Evolutionary conservation across 2,797 vertebrate genomes (phyloP).

Genomic region (Ceyx erithaca): DNA sequence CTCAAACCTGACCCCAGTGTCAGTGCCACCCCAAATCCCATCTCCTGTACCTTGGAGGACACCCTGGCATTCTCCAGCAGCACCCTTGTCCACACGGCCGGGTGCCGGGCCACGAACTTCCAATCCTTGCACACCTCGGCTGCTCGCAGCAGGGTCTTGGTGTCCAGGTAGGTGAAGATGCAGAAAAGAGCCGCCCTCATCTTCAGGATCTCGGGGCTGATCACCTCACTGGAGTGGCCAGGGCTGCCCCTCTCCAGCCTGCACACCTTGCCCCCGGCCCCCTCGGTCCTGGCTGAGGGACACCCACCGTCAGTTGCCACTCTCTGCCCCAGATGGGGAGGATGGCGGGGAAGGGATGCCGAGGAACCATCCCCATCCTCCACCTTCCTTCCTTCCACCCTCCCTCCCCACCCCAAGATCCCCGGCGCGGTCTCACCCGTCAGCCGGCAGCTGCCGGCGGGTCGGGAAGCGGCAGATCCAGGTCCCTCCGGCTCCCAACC

Average conservation of each 20-base stretch:
- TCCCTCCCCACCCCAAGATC: not conserved
- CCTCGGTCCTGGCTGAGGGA: conserved; percentile 67
- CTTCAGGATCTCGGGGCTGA: conserved; percentile 97
- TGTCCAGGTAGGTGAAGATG: conserved; percentile 98
- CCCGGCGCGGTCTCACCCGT: conserved; percentile 72
- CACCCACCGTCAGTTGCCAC: not conserved
- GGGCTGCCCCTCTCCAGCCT: conserved; percentile 90
- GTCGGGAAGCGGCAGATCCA: conserved; percentile 75
- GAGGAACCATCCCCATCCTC: not conserved
- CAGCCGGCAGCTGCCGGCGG: conserved; percentile 81
- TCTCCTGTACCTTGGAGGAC: conserved; percentile 89
- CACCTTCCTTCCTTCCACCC: not conserved
- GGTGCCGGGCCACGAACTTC: conserved; percentile 96
- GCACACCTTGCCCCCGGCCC: conserved; percentile 62
- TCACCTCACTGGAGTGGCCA: conserved; percentile 91
- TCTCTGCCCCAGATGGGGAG: fast-evolving
- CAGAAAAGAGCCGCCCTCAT: conserved; percentile 97
- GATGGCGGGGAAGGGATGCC: fast-evolving
- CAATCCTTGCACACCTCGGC: conserved; percentile 96
- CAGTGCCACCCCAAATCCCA: not conserved
- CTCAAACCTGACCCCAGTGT: not conserved
- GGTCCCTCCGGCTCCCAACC: conserved; percentile 88
- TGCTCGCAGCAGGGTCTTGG: conserved; percentile 89
- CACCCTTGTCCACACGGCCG: conserved; percentile 95
- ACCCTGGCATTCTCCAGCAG: conserved; percentile 95